A percentile compares a stretch with the other conserved stretches of the same genome.
Evolutionary conservation across 2,888 invertebrate species (phyloP).

Genomic region (Mesorhabditis belari): DNA sequence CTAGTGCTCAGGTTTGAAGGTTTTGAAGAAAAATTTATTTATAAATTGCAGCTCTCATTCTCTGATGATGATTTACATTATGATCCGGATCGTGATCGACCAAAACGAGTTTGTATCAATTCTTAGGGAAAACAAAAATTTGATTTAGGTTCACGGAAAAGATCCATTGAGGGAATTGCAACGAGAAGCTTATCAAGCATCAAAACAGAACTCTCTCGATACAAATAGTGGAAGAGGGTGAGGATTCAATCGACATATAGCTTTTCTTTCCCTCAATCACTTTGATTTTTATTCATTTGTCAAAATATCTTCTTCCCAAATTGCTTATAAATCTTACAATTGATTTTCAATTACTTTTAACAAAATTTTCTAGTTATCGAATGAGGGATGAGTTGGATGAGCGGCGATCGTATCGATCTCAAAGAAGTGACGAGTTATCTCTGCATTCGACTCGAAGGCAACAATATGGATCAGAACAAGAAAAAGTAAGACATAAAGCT

Average conservation of each 20-base stretch:
- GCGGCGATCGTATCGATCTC: constrained; percentile 43
- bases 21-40: neutral
- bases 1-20: constrained; percentile 24
- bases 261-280: too few relatives aligned
- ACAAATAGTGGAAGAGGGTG: neutral
- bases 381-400: constrained; percentile 18
- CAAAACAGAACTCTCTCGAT: neutral
- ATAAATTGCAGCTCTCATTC: constrained; percentile 26
- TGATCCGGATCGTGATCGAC: neutral
- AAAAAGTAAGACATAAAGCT: too few relatives aligned
- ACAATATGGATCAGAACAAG: neutral
- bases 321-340: too few relatives aligned
- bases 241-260: too few relatives aligned
- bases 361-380: too few relatives aligned
- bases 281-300: too few relatives aligned
- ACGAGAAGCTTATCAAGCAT: neutral
- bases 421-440: constrained; percentile 48
- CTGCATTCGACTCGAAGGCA: constrained; percentile 33
- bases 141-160: neutral
- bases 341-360: neutral
- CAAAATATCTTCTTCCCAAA: too few relatives aligned
- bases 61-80: constrained; percentile 35
- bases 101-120: neutral
- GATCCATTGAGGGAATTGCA: neutral
- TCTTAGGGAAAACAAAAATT: neutral